Conservation (phyloP, 2,888 invertebrate genomes). For the Willowsia nigromaculata region DNA sequence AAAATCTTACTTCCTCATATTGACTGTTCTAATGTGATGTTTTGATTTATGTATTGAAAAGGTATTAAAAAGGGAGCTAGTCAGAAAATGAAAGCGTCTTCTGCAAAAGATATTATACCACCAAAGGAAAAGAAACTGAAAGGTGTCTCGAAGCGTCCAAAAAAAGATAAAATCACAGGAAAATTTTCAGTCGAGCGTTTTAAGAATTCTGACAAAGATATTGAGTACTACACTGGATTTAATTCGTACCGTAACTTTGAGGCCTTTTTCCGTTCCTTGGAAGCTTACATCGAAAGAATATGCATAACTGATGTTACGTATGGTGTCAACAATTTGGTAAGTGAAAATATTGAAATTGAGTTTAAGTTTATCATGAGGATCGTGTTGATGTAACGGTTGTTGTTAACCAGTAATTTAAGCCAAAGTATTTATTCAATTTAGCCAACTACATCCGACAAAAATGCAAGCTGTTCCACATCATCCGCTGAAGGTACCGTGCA, state of each 20-base stretch:
- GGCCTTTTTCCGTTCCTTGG: slow-evolving; percentile 76
- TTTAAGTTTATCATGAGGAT: too few relatives aligned
- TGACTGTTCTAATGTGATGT: too few relatives aligned
- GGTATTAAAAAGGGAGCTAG: background rate
- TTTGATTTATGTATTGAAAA: too few relatives aligned
- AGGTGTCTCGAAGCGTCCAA: slow-evolving; percentile 74
- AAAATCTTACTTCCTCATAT: too few relatives aligned
- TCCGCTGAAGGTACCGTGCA: background rate
- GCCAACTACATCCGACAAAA: slow-evolving; percentile 27
- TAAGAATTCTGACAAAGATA: slow-evolving; percentile 76
- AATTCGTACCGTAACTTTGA: slow-evolving; percentile 75
- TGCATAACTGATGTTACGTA: slow-evolving; percentile 77
- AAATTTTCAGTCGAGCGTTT: slow-evolving; percentile 77
- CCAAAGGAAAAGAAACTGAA: slow-evolving; percentile 67
- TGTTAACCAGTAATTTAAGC: too few relatives aligned
- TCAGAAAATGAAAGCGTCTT: background rate
- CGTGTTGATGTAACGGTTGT: too few relatives aligned
- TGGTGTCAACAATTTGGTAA: slow-evolving; percentile 74
- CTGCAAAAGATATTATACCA: slow-evolving; percentile 10
- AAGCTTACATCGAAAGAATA: slow-evolving; percentile 75
- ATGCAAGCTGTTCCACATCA: background rate
- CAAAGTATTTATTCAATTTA: background rate
- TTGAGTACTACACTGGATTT: slow-evolving; percentile 78
- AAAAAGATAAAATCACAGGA: slow-evolving; percentile 74
- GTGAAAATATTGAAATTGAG: background rate